These are phyloP conservation scores for Drosophila pseudoobscura DNA, from an alignment of 1,140 invertebrate genomes.

Conservation along the genomic window DNA sequence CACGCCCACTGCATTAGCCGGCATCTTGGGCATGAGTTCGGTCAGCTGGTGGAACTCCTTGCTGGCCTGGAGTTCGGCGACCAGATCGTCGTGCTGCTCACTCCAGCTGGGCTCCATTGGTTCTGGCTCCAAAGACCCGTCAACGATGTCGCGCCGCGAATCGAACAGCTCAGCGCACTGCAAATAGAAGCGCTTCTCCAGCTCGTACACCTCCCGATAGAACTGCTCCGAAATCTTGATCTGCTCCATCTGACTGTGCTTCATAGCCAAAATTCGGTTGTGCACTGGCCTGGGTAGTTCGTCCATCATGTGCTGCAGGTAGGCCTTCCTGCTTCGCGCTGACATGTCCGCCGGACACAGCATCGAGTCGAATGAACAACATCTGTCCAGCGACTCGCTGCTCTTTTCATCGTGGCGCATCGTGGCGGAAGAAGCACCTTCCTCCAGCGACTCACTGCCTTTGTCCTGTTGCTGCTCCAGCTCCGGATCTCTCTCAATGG, in stretches of 20 bases:
- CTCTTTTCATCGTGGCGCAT: constrained; percentile 44
- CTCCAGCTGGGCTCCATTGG: constrained; percentile 92
- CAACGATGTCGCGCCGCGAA: constrained; percentile 90
- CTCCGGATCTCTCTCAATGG: too few species aligned
- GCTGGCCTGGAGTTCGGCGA: constrained; percentile 76
- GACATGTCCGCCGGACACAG: constrained; percentile 60
- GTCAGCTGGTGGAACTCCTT: constrained; percentile 63
- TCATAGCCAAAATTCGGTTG: constrained; percentile 94
- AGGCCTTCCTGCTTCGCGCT: constrained; percentile 41
- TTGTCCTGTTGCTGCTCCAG: too few species aligned
- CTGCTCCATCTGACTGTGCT: constrained; percentile 94
- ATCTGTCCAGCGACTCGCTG: too few species aligned
- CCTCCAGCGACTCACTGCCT: too few species aligned
- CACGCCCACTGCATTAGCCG: constrained; percentile 90
- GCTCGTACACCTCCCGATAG: constrained; percentile 95
- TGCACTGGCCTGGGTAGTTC: constrained; percentile 90
- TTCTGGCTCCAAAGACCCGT: constrained; percentile 93
- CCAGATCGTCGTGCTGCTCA: constrained; percentile 86
- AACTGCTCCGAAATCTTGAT: constrained; percentile 96
- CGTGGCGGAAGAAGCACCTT: not conserved
- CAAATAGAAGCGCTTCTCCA: constrained; percentile 96
- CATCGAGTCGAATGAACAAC: not conserved
- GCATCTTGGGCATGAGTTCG: constrained; percentile 44
- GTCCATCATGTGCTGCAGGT: constrained; percentile 81
- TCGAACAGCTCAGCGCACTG: constrained; percentile 91